Conservation (phyloP, 1,140 invertebrate genomes). For the Formica exsecta region DNA sequence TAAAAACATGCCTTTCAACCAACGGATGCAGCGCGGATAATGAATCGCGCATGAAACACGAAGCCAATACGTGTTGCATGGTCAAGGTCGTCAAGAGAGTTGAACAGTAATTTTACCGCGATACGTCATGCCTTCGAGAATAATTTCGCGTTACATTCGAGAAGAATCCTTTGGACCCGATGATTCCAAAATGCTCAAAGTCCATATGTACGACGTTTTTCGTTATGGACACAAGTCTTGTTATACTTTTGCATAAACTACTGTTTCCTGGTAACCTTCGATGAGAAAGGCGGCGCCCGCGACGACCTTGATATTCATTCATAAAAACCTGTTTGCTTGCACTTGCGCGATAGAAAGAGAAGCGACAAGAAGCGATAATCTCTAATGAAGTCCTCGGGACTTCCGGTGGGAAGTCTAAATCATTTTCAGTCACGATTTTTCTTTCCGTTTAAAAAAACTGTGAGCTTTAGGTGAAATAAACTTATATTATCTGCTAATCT, state of each 20-base stretch:
- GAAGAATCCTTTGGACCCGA: not conserved
- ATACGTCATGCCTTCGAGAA: constrained; percentile 50
- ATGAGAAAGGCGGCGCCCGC: constrained; percentile 63
- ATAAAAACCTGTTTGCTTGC: constrained; percentile 68
- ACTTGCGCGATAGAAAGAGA: constrained; percentile 21
- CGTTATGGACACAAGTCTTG: not conserved
- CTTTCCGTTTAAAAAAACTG: not conserved
- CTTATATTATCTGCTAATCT: not conserved
- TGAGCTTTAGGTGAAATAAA: not conserved
- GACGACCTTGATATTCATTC: constrained; percentile 73
- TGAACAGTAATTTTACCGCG: constrained; percentile 42
- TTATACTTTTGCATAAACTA: constrained; percentile 60
- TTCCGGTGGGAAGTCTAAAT: constrained; percentile 22
- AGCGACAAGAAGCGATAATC: constrained; percentile 17
- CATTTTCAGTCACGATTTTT: not conserved
- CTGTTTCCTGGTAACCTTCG: constrained; percentile 72
- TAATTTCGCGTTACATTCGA: constrained; percentile 14
- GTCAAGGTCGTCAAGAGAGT: constrained; percentile 69
- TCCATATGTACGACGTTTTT: not conserved
- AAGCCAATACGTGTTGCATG: constrained; percentile 53
- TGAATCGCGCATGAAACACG: constrained; percentile 29
- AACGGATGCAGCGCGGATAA: constrained; percentile 13
- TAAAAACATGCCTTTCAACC: not conserved
- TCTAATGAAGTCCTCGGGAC: not conserved
- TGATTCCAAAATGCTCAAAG: not conserved